Base-by-base conservation (phyloP, 2,888 invertebrate genomes). In the Pecten maximus region DNA sequence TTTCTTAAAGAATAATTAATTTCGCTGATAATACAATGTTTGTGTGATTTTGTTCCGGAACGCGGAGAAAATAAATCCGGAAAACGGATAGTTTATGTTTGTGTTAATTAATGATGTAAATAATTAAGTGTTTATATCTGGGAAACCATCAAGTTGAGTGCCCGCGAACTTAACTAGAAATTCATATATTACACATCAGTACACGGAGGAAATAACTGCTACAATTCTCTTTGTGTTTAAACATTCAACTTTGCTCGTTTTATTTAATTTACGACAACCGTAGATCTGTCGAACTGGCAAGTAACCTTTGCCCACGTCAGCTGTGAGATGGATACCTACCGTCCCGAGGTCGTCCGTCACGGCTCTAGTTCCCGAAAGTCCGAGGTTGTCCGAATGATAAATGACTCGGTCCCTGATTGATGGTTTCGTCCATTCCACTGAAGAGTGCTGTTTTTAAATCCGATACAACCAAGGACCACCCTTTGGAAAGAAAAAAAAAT, bases 311-410 rank as follows among this genome's bases (percentile, higher is more conserved):
- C 74, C 74, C 74, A 35, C 23, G 74, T 74, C 74, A 74, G 35
- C 35, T 74, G 74, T 35, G 74, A 74, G 74, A 74, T 74, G 35
- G 74, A 74, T 74, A 74, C 74, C 74, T 74, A 74, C 74, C 74
- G 74, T 74, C 74, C 74, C 74, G 74, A 74, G 74, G 74, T 74
- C 74, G 74, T 74, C 74, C 74, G 74, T 74, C 74, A 74, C 74
- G 74, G 74, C 74, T 74, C 74, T 23, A 35, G 74, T 74, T 74
- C 74, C 74, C 74, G 74, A 74, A 74, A 74, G 74, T 74, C 74
- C 74, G 74, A 74, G 74, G 74, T 74, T 74, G 74, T 74, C 74
- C 74, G 74, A 74, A 74, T 74, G 74, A 74, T 74, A 23, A 74
- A 74, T 23, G 74, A 74, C 74, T 35, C 35, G 8, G 28, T 74